A percentile compares a stretch with the other conserved stretches of the same genome.
These are phyloP conservation scores for Chauna torquata DNA, from an alignment of 2,113 vertebrate species.

Conservation along the genomic window DNA sequence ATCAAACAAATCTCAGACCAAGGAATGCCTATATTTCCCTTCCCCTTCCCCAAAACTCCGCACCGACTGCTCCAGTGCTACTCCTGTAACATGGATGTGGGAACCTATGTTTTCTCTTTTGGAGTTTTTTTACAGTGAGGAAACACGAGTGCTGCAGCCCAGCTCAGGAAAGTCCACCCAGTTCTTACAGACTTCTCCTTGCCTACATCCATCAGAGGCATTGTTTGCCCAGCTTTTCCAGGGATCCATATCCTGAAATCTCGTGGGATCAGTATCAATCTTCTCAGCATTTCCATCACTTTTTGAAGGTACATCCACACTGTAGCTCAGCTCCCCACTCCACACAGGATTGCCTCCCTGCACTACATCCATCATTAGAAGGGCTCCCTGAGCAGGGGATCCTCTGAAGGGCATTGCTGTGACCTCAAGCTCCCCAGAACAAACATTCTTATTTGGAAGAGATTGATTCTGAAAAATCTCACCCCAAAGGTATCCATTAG, in stretches of 20 bases:
- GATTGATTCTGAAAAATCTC: neutral
- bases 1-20: neutral
- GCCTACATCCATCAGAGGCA: neutral
- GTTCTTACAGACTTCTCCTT: neutral
- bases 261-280: neutral
- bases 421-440: neutral
- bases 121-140: neutral
- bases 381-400: neutral
- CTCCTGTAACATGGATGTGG: neutral
- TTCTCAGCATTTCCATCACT: neutral
- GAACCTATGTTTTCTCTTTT: neutral
- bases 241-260: neutral
- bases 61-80: neutral
- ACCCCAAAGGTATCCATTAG: neutral
- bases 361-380: neutral
- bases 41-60: neutral
- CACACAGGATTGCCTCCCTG: neutral
- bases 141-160: neutral
- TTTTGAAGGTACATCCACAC: neutral
- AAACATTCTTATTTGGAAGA: neutral
- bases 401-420: neutral
- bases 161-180: neutral
- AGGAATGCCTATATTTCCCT: neutral
- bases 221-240: neutral
- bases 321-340: neutral